These are phyloP conservation scores for Brachypterus glaber DNA, from an alignment of 2,888 invertebrate genomes.

Conservation along the genomic window DNA sequence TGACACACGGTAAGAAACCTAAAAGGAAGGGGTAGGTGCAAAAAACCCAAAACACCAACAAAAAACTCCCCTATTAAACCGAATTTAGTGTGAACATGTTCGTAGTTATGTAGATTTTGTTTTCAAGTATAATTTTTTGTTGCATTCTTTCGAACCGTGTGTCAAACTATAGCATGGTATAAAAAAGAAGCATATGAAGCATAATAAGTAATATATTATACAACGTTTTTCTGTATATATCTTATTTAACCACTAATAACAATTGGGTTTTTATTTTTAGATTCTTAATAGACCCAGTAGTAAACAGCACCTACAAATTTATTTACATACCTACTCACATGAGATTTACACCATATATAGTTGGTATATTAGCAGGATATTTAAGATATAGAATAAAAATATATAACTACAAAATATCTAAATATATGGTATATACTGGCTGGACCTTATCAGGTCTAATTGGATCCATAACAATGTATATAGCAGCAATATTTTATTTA, in stretches of 20 bases:
- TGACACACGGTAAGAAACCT: too few relatives aligned
- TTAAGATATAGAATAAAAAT: conserved; percentile 27
- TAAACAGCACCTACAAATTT: conserved; percentile 27
- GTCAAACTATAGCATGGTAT: neutral
- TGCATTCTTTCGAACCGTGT: neutral
- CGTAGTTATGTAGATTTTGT: neutral
- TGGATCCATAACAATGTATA: conserved; percentile 27
- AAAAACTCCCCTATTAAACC: too few relatives aligned
- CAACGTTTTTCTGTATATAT: conserved; percentile 13
- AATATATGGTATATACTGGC: conserved; percentile 21
- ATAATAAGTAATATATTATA: neutral
- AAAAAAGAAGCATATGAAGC: too few relatives aligned
- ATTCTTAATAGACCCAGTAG: conserved; percentile 28
- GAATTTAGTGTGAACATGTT: conserved; percentile 1
- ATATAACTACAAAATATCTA: conserved; percentile 23
- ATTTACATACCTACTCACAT: conserved; percentile 34
- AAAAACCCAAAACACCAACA: too few relatives aligned
- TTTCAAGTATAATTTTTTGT: neutral
- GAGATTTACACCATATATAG: conserved; percentile 32
- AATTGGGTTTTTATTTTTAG: conserved; percentile 23
- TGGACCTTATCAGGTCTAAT: conserved; percentile 28
- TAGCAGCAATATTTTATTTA: conserved; percentile 31
- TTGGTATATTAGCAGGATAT: conserved; percentile 32
- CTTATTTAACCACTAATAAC: too few relatives aligned
- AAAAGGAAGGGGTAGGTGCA: too few relatives aligned